A percentile compares a stretch with the other conserved stretches of the same genome.
Evolutionary conservation across 2,797 vertebrate genomes (phyloP).

Genomic region (Schizopygopsis pylzovi): DNA sequence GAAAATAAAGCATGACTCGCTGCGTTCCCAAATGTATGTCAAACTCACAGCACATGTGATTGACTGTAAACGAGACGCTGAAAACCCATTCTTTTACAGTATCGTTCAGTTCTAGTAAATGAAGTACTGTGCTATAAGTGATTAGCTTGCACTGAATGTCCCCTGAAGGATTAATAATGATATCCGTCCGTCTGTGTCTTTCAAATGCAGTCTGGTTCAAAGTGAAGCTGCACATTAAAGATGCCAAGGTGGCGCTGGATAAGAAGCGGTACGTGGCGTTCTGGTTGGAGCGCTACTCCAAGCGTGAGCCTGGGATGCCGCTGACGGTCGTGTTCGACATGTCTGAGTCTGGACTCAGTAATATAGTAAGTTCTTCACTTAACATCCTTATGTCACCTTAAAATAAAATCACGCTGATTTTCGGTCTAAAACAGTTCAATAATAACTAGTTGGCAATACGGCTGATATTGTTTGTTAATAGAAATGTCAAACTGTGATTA

Average conservation of each 20-base stretch:
- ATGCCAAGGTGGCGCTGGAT: constrained; percentile 86
- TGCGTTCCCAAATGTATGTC: not conserved
- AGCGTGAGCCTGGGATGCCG: constrained; percentile 92
- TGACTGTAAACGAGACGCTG: not conserved
- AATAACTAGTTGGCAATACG: not conserved
- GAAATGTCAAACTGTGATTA: not conserved
- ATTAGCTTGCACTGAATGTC: not conserved
- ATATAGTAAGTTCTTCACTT: constrained; percentile 85
- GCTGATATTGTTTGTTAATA: not conserved
- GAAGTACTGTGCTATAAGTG: not conserved
- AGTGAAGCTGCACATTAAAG: constrained; percentile 91
- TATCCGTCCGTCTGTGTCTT: not conserved
- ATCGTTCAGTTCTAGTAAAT: not conserved
- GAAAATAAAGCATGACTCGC: not conserved
- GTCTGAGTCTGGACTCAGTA: constrained; percentile 90
- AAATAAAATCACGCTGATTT: not conserved
- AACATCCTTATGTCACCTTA: not conserved
- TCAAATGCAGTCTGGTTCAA: constrained; percentile 89
- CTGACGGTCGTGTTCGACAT: constrained; percentile 96
- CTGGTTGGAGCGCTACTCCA: constrained; percentile 94
- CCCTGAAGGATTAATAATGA: not conserved
- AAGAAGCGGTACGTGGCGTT: constrained; percentile 97
- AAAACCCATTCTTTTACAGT: too few relatives aligned
- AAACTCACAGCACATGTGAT: not conserved
- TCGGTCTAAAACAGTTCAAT: not conserved